Evolutionary conservation across 2,797 vertebrate species (phyloP).

Genomic region (Anolis apletophallus): DNA sequence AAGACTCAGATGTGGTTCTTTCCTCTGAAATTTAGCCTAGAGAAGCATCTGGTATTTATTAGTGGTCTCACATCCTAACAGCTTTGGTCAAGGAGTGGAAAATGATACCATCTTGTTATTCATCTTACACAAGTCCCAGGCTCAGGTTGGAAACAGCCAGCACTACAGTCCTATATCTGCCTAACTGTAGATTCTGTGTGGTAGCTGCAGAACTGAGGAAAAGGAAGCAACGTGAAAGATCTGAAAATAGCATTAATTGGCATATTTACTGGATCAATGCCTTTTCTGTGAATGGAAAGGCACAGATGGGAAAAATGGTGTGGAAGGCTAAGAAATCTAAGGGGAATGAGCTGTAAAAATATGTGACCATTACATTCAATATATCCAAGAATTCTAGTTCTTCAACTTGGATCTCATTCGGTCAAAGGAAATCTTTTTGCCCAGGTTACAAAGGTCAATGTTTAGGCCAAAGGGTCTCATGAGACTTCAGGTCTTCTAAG

Average conservation of each 20-base stretch:
- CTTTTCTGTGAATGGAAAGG: neutral
- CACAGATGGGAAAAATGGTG: neutral
- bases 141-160: too few species aligned
- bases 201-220: too few species aligned
- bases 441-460: fast-evolving
- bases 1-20: too few species aligned
- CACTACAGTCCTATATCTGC: neutral
- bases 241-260: neutral
- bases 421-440: neutral
- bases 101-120: too few species aligned
- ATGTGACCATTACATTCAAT: neutral
- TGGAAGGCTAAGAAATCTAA: too few species aligned
- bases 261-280: neutral
- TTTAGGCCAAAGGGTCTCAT: neutral
- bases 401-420: neutral
- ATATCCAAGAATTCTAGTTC: neutral
- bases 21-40: too few species aligned
- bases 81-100: too few species aligned
- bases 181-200: neutral
- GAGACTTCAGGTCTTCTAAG: neutral
- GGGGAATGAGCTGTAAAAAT: neutral
- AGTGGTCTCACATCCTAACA: too few species aligned
- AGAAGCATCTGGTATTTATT: too few species aligned
- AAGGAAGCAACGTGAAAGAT: neutral
- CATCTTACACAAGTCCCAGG: too few species aligned